A percentile compares a stretch with the other conserved stretches of the same genome.
phyloP scores from a whole-genome alignment of 2,113 vertebrate genomes.

The Erythrolamprus reginae region DNA sequence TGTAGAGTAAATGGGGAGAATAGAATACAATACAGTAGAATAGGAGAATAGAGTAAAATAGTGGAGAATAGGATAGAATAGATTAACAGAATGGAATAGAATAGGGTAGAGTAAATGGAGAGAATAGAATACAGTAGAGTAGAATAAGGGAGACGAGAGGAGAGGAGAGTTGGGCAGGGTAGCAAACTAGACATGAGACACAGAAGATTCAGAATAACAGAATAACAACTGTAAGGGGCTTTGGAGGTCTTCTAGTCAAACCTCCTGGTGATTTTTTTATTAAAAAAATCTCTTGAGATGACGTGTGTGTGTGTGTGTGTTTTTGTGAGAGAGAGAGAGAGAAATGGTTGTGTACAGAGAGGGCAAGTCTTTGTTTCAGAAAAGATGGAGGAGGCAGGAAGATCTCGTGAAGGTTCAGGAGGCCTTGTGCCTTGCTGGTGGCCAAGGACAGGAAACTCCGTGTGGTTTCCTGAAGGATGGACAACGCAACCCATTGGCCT shows the following conservation, averaged over 20 bases:
- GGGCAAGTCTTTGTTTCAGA: background rate
- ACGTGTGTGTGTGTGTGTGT: too few relatives aligned
- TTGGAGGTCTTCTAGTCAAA: background rate
- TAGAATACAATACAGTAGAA: too few relatives aligned
- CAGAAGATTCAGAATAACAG: background rate
- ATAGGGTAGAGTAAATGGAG: too few relatives aligned
- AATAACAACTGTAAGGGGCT: background rate
- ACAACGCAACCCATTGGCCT: background rate
- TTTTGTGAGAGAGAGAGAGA: background rate
- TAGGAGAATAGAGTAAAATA: background rate
- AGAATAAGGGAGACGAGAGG: background rate
- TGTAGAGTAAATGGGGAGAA: background rate
- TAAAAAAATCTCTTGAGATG: too few relatives aligned
- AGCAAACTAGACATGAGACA: background rate
- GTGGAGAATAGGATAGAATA: background rate
- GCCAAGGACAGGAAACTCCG: background rate
- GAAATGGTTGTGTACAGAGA: background rate
- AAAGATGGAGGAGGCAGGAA: background rate
- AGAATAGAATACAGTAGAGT: background rate
- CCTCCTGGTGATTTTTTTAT: too few relatives aligned
- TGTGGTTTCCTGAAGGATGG: background rate
- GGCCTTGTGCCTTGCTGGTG: background rate
- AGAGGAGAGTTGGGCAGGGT: too few relatives aligned
- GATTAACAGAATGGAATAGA: background rate
- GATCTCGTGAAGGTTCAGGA: background rate